Conservation (phyloP, 2,888 invertebrate species). For the Sycophila texana region DNA sequence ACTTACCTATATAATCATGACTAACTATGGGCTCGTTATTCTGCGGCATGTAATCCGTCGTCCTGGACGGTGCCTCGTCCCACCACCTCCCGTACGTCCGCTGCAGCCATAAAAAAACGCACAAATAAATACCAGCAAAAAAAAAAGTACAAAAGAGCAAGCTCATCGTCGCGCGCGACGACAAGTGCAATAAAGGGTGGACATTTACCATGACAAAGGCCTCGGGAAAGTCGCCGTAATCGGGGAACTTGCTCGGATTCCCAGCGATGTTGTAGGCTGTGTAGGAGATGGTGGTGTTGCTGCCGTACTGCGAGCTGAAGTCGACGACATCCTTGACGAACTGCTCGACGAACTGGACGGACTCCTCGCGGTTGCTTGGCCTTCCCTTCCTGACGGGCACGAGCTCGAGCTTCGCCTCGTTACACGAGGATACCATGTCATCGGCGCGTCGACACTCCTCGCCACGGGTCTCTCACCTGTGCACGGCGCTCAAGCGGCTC, state of each 20-base stretch:
- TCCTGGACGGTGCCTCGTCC: constrained; percentile 85
- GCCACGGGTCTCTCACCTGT: background rate
- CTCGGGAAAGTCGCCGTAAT: constrained; percentile 93
- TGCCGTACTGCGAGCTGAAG: constrained; percentile 94
- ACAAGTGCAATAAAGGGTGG: background rate
- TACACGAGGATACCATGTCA: constrained; percentile 70
- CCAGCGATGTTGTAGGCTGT: constrained; percentile 91
- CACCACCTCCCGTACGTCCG: constrained; percentile 92
- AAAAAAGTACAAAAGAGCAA: background rate
- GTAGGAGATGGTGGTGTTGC: constrained; percentile 90
- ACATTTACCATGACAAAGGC: constrained; percentile 89
- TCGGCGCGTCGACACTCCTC: constrained; percentile 9
- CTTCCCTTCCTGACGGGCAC: constrained; percentile 64
- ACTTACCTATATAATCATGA: constrained; percentile 88
- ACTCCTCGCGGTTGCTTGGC: constrained; percentile 59
- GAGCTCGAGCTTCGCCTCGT: constrained; percentile 68
- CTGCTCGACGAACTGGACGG: constrained; percentile 81
- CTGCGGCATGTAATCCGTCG: constrained; percentile 84
- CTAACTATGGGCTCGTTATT: constrained; percentile 82
- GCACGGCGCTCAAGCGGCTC: background rate
- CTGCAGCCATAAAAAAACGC: constrained; percentile 74
- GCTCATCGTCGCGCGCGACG: background rate
- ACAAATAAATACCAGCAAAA: constrained; percentile 29
- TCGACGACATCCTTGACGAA: constrained; percentile 87
- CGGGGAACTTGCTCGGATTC: constrained; percentile 89